Evolutionary conservation across 2,113 vertebrate species (phyloP).

Genomic region (Balaeniceps rex): DNA sequence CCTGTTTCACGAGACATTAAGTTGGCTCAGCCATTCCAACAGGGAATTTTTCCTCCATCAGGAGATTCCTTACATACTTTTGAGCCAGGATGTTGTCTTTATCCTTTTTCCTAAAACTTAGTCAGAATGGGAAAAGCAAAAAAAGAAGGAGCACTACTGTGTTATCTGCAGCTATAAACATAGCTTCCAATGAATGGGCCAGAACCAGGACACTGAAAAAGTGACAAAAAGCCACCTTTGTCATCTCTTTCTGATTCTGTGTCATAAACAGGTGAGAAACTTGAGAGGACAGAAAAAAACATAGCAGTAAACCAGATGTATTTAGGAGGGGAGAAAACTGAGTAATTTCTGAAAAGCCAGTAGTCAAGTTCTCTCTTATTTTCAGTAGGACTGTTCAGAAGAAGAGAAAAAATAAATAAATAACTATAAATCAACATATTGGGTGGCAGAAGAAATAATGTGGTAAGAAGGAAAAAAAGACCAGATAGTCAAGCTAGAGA

Average conservation of each 20-base stretch:
- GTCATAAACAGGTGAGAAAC: background rate
- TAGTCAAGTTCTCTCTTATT: background rate
- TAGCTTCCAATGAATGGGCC: background rate
- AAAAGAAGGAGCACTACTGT: background rate
- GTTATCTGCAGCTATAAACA: background rate
- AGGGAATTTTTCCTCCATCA: background rate
- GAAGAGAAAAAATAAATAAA: background rate
- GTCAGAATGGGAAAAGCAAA: background rate
- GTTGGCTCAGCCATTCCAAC: background rate
- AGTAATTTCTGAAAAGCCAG: constrained; percentile 16
- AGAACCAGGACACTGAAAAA: background rate
- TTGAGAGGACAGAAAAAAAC: background rate
- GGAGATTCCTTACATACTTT: background rate
- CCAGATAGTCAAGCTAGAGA: background rate
- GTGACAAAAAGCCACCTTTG: background rate
- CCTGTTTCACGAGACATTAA: background rate
- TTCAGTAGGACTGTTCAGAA: background rate
- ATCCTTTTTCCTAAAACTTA: background rate
- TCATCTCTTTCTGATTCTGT: background rate
- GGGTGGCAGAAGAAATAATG: background rate
- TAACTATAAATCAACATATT: background rate
- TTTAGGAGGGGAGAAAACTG: background rate
- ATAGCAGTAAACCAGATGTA: background rate
- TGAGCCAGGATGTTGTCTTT: background rate
- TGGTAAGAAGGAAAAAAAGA: background rate